Conservation (phyloP, 2,888 invertebrate genomes). For the Plebejus argus region DNA sequence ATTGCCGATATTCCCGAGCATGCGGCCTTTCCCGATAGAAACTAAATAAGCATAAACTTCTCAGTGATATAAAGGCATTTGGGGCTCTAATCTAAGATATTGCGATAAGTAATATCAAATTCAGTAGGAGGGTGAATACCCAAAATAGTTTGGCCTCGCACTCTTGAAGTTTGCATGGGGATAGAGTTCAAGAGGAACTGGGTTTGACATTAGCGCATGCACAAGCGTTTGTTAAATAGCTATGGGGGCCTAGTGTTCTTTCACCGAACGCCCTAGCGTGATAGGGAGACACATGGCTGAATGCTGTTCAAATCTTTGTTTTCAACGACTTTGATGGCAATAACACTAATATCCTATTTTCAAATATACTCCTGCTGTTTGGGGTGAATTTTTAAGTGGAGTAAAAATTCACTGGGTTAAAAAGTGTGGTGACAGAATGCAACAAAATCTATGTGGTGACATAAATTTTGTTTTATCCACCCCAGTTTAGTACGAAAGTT, state of each 20-base stretch:
- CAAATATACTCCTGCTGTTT: neutral
- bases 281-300: conserved; percentile 14
- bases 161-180: neutral
- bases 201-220: conserved; percentile 24
- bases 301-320: conserved; percentile 21
- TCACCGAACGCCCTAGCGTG: conserved; percentile 18
- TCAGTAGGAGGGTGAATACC: conserved; percentile 40
- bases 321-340: neutral
- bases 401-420: neutral
- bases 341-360: conserved; percentile 9
- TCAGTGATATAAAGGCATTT: conserved; percentile 37
- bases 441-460: neutral
- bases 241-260: conserved; percentile 19
- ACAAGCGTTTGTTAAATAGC: conserved; percentile 23
- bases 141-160: conserved; percentile 24
- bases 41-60: conserved; percentile 40
- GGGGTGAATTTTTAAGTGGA: neutral
- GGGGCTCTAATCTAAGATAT: conserved; percentile 40
- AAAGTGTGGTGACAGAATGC: neutral
- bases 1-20: conserved; percentile 15
- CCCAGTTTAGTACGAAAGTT: too few species aligned
- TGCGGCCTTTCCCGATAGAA: conserved; percentile 7
- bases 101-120: conserved; percentile 41
- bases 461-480: too few species aligned
- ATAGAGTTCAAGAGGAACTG: conserved; percentile 1